phyloP scores from a whole-genome alignment of 2,113 vertebrate genomes.

The Nycticorax nycticorax region DNA sequence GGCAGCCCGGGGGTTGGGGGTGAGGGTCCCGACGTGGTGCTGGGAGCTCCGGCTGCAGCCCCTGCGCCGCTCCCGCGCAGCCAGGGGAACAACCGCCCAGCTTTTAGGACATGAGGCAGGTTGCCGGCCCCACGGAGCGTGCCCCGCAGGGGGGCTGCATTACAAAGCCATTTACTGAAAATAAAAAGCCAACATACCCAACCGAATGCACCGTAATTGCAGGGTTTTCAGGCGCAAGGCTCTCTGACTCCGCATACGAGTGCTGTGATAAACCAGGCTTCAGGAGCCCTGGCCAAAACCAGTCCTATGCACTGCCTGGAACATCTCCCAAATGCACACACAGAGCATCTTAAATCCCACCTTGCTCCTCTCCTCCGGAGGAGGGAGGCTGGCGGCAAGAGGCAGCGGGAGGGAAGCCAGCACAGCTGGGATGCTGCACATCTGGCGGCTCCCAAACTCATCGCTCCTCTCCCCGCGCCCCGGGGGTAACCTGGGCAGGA shows the following conservation, averaged over 20 bases:
- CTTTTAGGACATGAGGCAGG: background rate
- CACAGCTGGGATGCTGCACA: background rate
- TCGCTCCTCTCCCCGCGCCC: accelerated
- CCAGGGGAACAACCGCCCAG: background rate
- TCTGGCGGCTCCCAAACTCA: background rate
- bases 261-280: background rate
- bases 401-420: background rate
- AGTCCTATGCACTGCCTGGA: background rate
- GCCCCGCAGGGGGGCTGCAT: background rate
- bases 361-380: background rate
- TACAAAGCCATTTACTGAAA: background rate
- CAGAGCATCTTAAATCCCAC: background rate
- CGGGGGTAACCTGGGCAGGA: accelerated
- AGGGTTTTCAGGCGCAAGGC: background rate
- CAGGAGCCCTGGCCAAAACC: background rate
- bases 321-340: background rate
- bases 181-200: background rate
- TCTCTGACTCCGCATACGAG: accelerated
- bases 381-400: background rate
- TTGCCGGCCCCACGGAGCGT: accelerated
- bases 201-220: background rate
- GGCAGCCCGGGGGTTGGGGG: accelerated
- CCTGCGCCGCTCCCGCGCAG: accelerated
- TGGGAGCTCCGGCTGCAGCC: background rate
- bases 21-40: accelerated